Evolutionary conservation across 2,888 invertebrate genomes (phyloP), one percentile per base, ranked within the genome.

Genomic region (Deladenus siricidicola): DNA sequence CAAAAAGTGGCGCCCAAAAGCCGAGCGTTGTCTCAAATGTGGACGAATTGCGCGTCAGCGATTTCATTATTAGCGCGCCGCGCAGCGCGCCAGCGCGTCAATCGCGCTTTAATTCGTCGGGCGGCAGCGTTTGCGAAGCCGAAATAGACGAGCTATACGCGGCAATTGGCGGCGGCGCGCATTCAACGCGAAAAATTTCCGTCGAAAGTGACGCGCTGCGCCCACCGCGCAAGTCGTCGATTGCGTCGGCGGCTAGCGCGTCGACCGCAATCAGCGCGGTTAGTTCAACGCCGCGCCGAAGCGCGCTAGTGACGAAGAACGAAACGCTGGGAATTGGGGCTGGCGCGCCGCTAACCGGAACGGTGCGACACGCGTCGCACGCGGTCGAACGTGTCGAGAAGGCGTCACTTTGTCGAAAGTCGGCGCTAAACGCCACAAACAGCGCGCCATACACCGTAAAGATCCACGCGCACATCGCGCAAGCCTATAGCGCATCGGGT

Each of bases 261-360:
- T 56, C 24, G 56, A 48, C 21, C 29, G 48, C 34, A 29, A 48
- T 45, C 28, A 48, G 34, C 29, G 48, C 34, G 43, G 56, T 45
- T 29, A n/a, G n/a, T n/a, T n/a, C n/a, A n/a, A 56, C 56, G 29
- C 56, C 26, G 14, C 21, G 23, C n/a, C 53, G 50, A 55, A 56
- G 42, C 44, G 39, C 50, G n/a, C 26, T 50, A 8, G 26, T 50
- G 23, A 50, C 28, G 19, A 26, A 29, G 2, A 50, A 50, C 19
- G 50, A 50, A 21, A 19, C 26, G 21, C 17, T 50, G 24, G 50
- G 50, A 24, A 34, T 34, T 14, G 39, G 39, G 14, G 39, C 14
- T 6, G 39, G 6, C 6, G 8, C 39, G 14, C 39, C 39, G 14
- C 6, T 34, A 6, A 34, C 6, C 39, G 14, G 14, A 6, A 34